Base-by-base conservation (phyloP, 2,113 vertebrate genomes). In the Melanerpes aurifrons region DNA sequence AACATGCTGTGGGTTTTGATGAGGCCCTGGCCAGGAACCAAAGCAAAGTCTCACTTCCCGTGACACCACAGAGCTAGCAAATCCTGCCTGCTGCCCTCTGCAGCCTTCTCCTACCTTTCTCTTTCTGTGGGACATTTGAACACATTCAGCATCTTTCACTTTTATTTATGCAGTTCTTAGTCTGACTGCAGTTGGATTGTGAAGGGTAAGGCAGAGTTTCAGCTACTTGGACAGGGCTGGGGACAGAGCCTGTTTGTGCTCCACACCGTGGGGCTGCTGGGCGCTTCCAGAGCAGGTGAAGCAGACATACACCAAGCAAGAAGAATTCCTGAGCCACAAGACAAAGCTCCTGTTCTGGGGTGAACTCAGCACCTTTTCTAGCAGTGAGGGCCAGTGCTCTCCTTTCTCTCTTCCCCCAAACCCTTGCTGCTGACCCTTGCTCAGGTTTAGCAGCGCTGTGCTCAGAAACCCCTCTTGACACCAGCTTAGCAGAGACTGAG, bases 1-100 rank as follows among this genome's bases (percentile, higher is more conserved):
- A 64, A 96, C n/a, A 81, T 35, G 12, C 31, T 82, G 77, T 66
- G 79, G 57, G 20, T 95, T 86, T 86, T 95, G 19, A 74, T 83
- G 86, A 66, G 22, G 75, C 68, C 54, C 69, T 82, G 82, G 81
- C 83, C 5, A 89, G 73, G 87, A 91, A 91, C 40, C 58, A 94
- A 86, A 89, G 59, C 70, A 86, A 48, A 43, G 32, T 81, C 89
- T 93, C 32, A 80, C 43, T 95, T 83, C 84, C 86, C 45, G 71
- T 56, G 74, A 92, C 80, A 89, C 32, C 15, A 22, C 5, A 61
- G 79, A 94, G 77, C 40, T 29, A 85, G 71, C 89, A 94, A 87
- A 92, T 72, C 59, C 53, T 85, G 15, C 16, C n/a, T 28, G 17
- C 80, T 87, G 77, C 45, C 25, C 43, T 77, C 82, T 75, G 59